Evolutionary conservation across 1,140 invertebrate genomes (phyloP), one percentile per base, ranked within the genome.

Genomic region (Bombus pyrosoma): DNA sequence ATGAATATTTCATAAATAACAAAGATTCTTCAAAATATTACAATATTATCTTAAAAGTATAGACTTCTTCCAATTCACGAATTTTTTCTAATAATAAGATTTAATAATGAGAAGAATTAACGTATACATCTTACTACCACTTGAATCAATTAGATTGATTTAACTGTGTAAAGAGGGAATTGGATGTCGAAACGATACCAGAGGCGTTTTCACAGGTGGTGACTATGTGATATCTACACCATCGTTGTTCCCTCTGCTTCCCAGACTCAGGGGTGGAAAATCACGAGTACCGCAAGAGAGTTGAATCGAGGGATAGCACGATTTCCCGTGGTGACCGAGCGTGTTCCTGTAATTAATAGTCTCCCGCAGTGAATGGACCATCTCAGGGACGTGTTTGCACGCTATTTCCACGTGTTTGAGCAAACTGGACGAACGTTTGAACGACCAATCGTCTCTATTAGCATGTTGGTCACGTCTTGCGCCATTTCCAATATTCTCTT

Each of bases 291-390:
- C 88, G 78, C 88, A 74, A 84, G 85, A 83, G 84, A 87, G 62
- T 84, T 82, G 90, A 53, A 68, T 47, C 37, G 32, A 66, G 74
- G 72, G 74, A 75, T 79, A 85, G 85, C 72, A 83, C 81, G 79
- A 83, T 92, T 92, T 90, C 87, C 91, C 86, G 88, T 83, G 90
- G 89, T 92, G 88, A 87, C 85, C 85, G 86, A 89, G 89, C 88
- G 90, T 91, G 83, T 91, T 88, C 77, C 90, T 83, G 91, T 94
- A 94, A 94, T 94, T 94, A 93, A 94, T 94, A 91, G 93, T 92
- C 92, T 81, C 89, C 80, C 80, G 82, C 83, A 62, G 73, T 81
- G 87, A 81, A 88, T 77, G 88, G 78, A 86, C 83, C 68, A 72
- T 76, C 74, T 74, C 78, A 59, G 77, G 66, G 81, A 78, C 81